Evolutionary conservation across 1,140 invertebrate genomes (phyloP).

Genomic region (Coenobita brevimanus): DNA sequence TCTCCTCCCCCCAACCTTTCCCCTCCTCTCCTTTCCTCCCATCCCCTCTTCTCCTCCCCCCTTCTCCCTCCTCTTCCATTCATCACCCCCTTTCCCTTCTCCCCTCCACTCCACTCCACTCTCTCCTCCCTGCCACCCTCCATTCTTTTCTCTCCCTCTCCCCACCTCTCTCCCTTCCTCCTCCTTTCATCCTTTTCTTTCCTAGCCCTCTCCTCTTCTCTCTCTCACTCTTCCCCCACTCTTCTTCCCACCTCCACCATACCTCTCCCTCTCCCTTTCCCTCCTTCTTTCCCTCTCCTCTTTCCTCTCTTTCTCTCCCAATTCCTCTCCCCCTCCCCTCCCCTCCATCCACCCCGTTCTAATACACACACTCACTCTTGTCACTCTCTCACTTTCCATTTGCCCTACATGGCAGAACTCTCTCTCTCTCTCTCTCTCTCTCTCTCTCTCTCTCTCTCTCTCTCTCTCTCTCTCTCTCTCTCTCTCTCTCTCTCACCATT

Average conservation of each 20-base stretch:
- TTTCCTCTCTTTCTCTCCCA: background rate
- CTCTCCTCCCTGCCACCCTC: background rate
- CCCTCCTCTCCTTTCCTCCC: background rate
- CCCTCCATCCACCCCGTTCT: background rate
- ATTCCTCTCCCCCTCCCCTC: background rate
- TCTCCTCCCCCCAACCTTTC: background rate
- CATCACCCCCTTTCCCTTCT: background rate
- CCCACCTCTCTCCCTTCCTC: background rate
- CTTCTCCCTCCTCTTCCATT: background rate
- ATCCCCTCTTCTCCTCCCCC: background rate
- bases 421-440: background rate
- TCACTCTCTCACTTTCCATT: background rate
- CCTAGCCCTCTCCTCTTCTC: background rate
- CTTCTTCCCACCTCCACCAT: background rate
- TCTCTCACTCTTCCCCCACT: background rate
- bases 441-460: conserved; percentile 2
- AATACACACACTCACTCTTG: background rate
- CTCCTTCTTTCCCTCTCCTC: background rate
- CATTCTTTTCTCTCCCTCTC: background rate
- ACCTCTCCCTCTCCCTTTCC: background rate
- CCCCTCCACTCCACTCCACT: background rate
- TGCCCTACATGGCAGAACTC: background rate
- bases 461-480: conserved; percentile 1
- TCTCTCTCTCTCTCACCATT: background rate
- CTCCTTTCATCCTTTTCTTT: background rate